Evolutionary conservation across 2,888 invertebrate genomes (phyloP).

Genomic region (Ecliptopera silaceata): DNA sequence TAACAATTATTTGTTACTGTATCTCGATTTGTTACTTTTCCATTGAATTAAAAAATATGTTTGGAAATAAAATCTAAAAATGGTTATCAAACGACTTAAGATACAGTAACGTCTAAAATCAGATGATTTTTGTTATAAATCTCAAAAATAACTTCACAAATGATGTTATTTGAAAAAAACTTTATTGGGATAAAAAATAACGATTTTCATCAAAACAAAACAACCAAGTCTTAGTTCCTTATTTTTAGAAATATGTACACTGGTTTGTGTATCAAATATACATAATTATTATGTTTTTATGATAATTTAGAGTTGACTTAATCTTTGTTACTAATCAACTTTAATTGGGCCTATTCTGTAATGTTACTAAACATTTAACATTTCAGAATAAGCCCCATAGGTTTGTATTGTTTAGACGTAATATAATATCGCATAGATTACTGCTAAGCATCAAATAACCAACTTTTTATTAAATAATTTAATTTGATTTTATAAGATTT

Average conservation of each 20-base stretch:
- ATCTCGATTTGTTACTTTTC: conserved; percentile 4
- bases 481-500: background rate
- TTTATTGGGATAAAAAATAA: background rate
- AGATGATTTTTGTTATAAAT: conserved; percentile 4
- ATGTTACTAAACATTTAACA: background rate
- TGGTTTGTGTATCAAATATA: conserved; percentile 65
- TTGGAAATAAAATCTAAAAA: conserved; percentile 5
- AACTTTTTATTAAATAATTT: background rate
- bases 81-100: background rate
- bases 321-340: conserved; percentile 28
- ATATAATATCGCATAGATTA: conserved; percentile 1
- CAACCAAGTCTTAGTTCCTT: conserved; percentile 28
- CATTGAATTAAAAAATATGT: conserved; percentile 2
- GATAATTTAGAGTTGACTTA: conserved; percentile 32
- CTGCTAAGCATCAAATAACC: background rate
- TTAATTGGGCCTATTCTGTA: conserved; percentile 6
- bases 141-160: background rate
- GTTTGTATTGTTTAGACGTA: conserved; percentile 4
- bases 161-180: background rate
- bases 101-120: conserved; percentile 4
- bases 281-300: conserved; percentile 35
- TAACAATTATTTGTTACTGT: conserved; percentile 9
- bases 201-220: conserved; percentile 30
- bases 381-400: background rate
- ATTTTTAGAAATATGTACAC: conserved; percentile 66